Evolutionary conservation across 2,888 invertebrate genomes (phyloP).

Genomic region (Pycnomerus fuliginosus): DNA sequence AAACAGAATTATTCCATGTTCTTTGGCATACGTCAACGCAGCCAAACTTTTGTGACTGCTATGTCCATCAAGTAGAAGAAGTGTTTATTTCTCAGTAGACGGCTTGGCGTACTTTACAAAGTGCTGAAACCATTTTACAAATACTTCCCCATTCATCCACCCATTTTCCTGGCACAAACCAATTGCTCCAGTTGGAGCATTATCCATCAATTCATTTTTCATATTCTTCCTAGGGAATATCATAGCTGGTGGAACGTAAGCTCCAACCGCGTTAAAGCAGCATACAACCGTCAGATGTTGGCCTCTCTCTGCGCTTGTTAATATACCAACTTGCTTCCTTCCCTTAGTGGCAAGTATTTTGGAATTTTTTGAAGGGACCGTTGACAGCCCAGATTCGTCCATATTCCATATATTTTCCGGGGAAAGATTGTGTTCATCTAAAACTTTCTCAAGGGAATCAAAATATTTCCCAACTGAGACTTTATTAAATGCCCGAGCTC

Average conservation of each 20-base stretch:
- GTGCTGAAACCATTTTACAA: slow-evolving; percentile 25
- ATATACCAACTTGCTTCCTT: slow-evolving; percentile 5
- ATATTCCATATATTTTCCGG: slow-evolving; percentile 8
- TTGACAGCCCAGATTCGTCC: slow-evolving; percentile 7
- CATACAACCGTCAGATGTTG: slow-evolving; percentile 2
- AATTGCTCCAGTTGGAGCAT: slow-evolving; percentile 17
- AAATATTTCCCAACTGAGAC: slow-evolving; percentile 5
- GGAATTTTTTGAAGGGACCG: not conserved
- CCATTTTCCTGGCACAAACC: slow-evolving; percentile 17
- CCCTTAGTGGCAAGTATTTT: slow-evolving; percentile 7
- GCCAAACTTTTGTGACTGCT: slow-evolving; percentile 31
- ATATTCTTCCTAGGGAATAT: slow-evolving; percentile 5
- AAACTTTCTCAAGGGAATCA: not conserved
- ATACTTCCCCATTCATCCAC: slow-evolving; percentile 39
- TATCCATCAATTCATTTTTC: slow-evolving; percentile 10
- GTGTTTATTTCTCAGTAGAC: slow-evolving; percentile 17
- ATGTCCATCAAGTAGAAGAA: slow-evolving; percentile 46
- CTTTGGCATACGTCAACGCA: slow-evolving; percentile 37
- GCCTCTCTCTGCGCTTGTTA: slow-evolving; percentile 8
- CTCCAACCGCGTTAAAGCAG: slow-evolving; percentile 1
- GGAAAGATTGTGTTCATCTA: slow-evolving; percentile 1
- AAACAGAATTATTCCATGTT: slow-evolving; percentile 39
- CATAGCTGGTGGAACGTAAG: slow-evolving; percentile 7
- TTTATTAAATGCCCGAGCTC: slow-evolving; percentile 10
- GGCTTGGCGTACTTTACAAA: slow-evolving; percentile 22